These are phyloP conservation scores for Hippocampus mohnikei DNA, from an alignment of 2,113 vertebrate genomes.

Conservation along the genomic window DNA sequence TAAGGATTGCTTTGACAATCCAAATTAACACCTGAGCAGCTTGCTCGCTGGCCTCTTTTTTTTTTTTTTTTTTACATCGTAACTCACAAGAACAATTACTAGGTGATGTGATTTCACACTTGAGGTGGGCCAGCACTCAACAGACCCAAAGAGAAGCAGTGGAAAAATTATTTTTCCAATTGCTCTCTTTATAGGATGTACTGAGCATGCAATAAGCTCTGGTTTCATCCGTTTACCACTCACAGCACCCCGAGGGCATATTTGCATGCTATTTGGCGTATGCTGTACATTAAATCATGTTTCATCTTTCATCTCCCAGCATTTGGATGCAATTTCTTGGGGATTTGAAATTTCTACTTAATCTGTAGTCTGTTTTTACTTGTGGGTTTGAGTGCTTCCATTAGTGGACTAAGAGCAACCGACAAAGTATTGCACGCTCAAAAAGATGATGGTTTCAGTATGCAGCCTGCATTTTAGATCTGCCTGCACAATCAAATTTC, in stretches of 20 bases:
- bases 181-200: neutral
- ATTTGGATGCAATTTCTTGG: neutral
- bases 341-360: neutral
- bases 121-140: neutral
- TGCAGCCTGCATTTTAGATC: conserved; percentile 5
- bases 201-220: neutral
- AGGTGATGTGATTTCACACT: too few relatives aligned
- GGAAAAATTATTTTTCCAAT: neutral
- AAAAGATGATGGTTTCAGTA: conserved; percentile 1
- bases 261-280: neutral
- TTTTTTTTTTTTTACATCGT: too few relatives aligned
- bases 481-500: conserved; percentile 11
- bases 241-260: neutral
- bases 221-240: neutral
- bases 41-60: too few relatives aligned
- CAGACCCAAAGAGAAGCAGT: neutral
- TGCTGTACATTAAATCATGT: neutral
- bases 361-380: neutral
- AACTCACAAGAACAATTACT: too few relatives aligned
- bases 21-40: too few relatives aligned
- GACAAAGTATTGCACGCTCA: neutral
- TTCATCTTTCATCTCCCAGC: neutral
- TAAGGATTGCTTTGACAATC: too few relatives aligned
- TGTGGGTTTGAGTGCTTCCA: neutral
- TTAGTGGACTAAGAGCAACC: neutral